Evolutionary conservation across 2,113 vertebrate species (phyloP), one percentile per base, ranked within the genome.

Genomic region (Calidris pygmaea): DNA sequence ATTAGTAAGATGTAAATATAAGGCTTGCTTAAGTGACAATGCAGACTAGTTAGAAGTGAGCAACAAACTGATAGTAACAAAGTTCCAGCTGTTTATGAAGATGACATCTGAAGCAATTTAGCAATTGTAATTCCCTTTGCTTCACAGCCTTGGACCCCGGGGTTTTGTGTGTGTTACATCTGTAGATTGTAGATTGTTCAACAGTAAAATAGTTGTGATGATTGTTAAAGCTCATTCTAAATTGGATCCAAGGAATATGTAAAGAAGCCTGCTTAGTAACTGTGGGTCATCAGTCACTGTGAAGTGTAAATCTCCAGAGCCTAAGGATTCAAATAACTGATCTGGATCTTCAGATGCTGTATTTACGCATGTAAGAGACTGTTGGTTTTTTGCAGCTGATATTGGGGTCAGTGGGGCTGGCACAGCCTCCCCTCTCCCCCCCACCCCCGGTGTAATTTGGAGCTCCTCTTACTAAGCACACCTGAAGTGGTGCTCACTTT

Each of bases 1-100:
- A 90, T 91, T 93, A 91, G 93, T 96, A 75, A 95, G 78, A 55
- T 56, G 53, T 47, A 35, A 37, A 78, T 21, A 48, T n/a, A 20
- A 43, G 45, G 7, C 11, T 94, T 85, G 39, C 47, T 71, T 30
- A 85, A 93, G 74, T 85, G 47, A 23, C 45, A 83, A 15, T 11
- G 52, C 29, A 82, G 70, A 70, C 24, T 9, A 32, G 56, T 59
- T 85, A 56, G 43, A 58, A 88, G 21, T 18, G 41, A 77, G 23
- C 52, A 73, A 41, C 29, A 83, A 81, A 67, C 73, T n/a, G 43
- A 43, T 9, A 7, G 72, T 22, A 72, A 41, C 60, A 8, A 32
- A 75, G 41, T 37, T 70, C 35, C 91, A n/a, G 22, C 15, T 80
- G 55, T 39, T 83, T 45, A 66, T 71, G 74, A 53, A 75, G 63